Evolutionary conservation across 2,113 vertebrate species (phyloP), one percentile per base, ranked within the genome.

Genomic region (Oryzias celebensis): DNA sequence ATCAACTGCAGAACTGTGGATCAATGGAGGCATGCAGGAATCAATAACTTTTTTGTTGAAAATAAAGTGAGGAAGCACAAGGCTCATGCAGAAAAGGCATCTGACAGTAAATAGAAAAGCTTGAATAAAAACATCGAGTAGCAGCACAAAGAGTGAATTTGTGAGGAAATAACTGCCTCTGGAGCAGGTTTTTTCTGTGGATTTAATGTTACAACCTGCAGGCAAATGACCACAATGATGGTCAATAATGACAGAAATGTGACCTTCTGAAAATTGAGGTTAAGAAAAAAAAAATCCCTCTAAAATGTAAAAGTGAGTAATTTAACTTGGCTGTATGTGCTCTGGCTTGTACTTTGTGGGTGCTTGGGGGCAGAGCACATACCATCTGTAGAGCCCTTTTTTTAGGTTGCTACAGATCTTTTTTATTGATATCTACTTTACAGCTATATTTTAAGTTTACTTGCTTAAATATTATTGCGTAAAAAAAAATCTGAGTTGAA

Each of bases 161-260:
- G 8, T 16, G 20, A 24, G 2, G 1, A 69, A 8, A 17, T 62
- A 57, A 57, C 63, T 26, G 55, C 58, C 64, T 68, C 53, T 43
- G 42, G 43, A 49, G 69, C 23, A 59, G 68, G 47, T 56, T 60
- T 16, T 13, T 53, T 52, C 57, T 13, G 67, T n/a, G 58, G 16
- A 51, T 24, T 23, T 3, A 28, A 16, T 1, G 22, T 31, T 17
- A 1, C 23, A 15, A 52, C 14, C 20, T 1, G 48, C 18, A 58
- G 50, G 12, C 54, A 62, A 1, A 52, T 47, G 26, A 45, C 55
- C 26, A 28, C 52, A 55, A 22, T 24, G 14, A 53, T 22, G 16
- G 8, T 22, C 16, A 22, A 2, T 10, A 24, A 12, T 2, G 24
- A 26, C 18, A 22, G 1, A 26, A 14, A 14, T 47, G 17, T 26